Percentiles rank a stretch among this genome's conserved stretches.
Evolutionary conservation across 2,888 invertebrate genomes (phyloP).

Genomic region (Holacanthella duospinosa): DNA sequence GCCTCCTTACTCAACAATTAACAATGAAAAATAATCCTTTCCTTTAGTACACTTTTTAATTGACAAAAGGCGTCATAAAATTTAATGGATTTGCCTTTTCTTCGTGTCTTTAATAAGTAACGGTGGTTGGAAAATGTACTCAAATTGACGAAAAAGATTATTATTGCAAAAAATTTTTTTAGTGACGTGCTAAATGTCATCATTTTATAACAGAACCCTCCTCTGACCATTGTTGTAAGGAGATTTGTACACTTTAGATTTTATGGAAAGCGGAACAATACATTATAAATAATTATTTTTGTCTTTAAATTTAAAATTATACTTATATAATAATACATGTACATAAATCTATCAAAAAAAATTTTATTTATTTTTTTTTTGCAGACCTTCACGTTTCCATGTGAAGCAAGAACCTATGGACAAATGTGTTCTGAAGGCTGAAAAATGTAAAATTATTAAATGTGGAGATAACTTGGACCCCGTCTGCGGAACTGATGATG

Average conservation of each 20-base stretch:
- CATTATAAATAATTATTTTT: no score
- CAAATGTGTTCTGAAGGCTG: slow-evolving; percentile 62
- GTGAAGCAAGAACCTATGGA: slow-evolving; percentile 58
- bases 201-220: no score
- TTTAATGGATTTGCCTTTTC: neutral
- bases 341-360: no score
- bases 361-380: slow-evolving; percentile 13
- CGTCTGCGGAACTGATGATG: slow-evolving; percentile 81
- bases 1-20: no score
- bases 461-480: slow-evolving; percentile 45
- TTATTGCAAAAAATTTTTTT: neutral
- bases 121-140: neutral
- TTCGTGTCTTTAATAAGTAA: neutral
- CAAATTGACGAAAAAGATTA: neutral
- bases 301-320: neutral
- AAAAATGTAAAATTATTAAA: slow-evolving; percentile 62
- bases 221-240: no score
- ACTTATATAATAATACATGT: neutral
- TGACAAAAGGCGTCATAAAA: no score
- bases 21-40: no score
- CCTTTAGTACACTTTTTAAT: no score
- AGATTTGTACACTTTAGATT: no score
- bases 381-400: slow-evolving; percentile 38
- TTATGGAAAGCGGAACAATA: no score
- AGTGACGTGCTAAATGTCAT: neutral